phyloP scores from a whole-genome alignment of 2,888 invertebrate genomes.

The Elmis aenea region DNA sequence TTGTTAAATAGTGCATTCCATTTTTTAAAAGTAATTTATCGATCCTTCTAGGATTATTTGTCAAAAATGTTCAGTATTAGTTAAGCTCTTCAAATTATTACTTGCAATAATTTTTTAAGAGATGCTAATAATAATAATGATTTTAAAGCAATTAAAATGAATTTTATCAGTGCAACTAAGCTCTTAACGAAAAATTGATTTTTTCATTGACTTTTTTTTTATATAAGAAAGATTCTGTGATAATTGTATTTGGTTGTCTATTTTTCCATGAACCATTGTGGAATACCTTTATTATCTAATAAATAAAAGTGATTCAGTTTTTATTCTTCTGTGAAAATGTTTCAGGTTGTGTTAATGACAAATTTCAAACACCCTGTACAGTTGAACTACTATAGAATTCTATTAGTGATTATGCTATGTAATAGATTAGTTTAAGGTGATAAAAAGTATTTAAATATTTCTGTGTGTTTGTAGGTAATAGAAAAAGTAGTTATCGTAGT shows the following conservation, averaged over 20 bases:
- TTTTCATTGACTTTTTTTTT: neutral
- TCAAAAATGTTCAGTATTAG: slow-evolving; percentile 2
- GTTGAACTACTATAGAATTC: neutral
- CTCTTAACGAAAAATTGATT: neutral
- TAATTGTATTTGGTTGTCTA: neutral
- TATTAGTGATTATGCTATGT: slow-evolving; percentile 12
- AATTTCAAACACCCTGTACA: neutral
- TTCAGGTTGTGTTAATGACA: neutral
- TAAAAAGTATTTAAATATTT: slow-evolving; percentile 37
- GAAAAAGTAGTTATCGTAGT: slow-evolving; percentile 16
- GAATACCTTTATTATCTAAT: no score
- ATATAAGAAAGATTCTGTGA: neutral
- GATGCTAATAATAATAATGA: slow-evolving; percentile 11
- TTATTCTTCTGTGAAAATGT: no score
- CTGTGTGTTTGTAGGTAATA: slow-evolving; percentile 36
- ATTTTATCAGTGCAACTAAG: no score
- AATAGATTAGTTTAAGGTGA: slow-evolving; percentile 18
- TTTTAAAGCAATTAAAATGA: no score
- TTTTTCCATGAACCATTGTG: no score
- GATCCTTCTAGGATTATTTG: neutral
- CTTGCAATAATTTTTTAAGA: slow-evolving; percentile 15
- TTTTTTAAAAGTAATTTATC: slow-evolving; percentile 7
- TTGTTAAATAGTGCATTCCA: no score
- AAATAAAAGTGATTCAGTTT: no score
- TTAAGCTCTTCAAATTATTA: slow-evolving; percentile 22